Base-by-base conservation (phyloP, 1,140 invertebrate genomes). In the Armadillidium nasatum region DNA sequence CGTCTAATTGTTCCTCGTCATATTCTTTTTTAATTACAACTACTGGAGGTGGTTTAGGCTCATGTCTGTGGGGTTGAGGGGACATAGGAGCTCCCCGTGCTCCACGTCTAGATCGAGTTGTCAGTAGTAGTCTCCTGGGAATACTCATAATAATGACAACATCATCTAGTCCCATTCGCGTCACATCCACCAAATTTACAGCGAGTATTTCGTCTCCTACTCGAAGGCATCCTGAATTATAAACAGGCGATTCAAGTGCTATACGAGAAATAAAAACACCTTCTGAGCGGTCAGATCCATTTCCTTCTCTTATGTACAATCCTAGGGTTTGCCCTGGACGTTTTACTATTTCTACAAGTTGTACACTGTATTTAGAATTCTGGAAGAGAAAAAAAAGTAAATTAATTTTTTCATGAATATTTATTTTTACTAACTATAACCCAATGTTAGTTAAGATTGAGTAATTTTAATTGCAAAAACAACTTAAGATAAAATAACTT, bases 111-210 rank as follows among this genome's bases (percentile, higher is more conserved):
- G 79, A 82, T 78, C 95, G 89, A 68, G 95, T 97, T 77, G 94
- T 95, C 72, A 99, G 88, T 23, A 99, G 91, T 81, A 99, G 88
- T 81, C 97, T 89, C 82, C 96, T 89, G 0, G 97, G 97, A 86
- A 99, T 99, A 81, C 95, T 98, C 94, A 99, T 98, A 82, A 99
- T 94, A 82, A 99, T 97, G 73, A 99, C 97, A 60, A 99, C 96
- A 85, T 99, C 97, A 85, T 99, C 97, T 79, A 99, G 87, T 80
- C 94, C 96, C 96, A 99, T 99, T 82, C 93, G 91, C 74, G 94
- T 93, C 79, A 99, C 96, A 83, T 98, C 95, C 71, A 99, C 96
- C 83, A 97, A 88, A 87, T 99, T 99, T 46, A 99, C 95, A 7
- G 95, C 95, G 79, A 99, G 86, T 83, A 99, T 98, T 87, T 99